Percentiles rank a stretch among this genome's conserved stretches.
Evolutionary conservation across 2,797 vertebrate genomes (phyloP).

Genomic region (Dermochelys coriacea): DNA sequence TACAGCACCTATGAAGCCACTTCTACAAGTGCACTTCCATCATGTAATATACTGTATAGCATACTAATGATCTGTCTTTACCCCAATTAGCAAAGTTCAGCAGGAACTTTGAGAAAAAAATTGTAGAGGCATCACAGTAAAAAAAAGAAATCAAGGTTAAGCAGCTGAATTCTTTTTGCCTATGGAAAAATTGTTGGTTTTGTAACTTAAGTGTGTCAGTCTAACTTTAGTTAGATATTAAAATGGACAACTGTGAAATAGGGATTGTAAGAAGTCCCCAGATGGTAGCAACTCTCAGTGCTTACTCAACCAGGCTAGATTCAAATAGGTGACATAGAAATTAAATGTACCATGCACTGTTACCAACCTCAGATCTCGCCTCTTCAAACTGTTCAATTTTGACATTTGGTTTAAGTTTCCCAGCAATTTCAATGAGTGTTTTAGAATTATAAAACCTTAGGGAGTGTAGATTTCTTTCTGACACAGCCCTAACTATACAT

Average conservation of each 20-base stretch:
- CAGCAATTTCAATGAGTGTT: not conserved
- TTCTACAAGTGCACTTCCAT: not conserved
- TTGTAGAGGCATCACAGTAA: not conserved
- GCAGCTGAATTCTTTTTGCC: not conserved
- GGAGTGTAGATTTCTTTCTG: not conserved
- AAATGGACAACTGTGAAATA: not conserved
- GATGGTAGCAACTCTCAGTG: not conserved
- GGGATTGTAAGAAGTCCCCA: not conserved
- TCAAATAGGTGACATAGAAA: not conserved
- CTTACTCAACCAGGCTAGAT: not conserved
- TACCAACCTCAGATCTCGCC: not conserved
- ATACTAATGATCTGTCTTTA: not conserved
- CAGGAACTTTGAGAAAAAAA: not conserved
- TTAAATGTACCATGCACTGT: not conserved
- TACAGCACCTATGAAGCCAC: not conserved
- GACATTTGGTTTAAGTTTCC: not conserved
- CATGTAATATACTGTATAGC: not conserved
- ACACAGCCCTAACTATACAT: not conserved
- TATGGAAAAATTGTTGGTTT: not conserved
- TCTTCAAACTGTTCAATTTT: not conserved
- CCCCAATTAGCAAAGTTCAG: not conserved
- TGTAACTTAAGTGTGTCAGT: not conserved
- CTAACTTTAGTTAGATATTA: not conserved
- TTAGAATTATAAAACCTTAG: not conserved
- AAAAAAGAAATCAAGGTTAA: not conserved